Conservation (phyloP, 2,113 vertebrate genomes). For the Pygoscelis antarcticus region DNA sequence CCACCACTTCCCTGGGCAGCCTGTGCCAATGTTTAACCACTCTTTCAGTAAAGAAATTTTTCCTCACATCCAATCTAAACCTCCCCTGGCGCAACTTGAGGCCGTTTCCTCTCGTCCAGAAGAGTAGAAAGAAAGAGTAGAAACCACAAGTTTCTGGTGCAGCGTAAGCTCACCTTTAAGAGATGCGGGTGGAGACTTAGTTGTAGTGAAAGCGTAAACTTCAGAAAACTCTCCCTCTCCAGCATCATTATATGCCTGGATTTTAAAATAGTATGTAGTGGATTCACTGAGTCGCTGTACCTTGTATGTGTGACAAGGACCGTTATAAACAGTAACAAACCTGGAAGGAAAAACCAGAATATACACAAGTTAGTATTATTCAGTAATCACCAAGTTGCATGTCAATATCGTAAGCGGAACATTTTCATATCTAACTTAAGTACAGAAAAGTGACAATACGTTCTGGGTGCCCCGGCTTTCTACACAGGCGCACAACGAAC, state of each 20-base stretch:
- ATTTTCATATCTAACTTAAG: fast-evolving
- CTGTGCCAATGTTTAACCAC: too few species aligned
- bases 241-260: slow-evolving; percentile 79
- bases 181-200: slow-evolving; percentile 77
- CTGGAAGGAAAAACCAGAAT: slow-evolving; percentile 21
- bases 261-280: slow-evolving; percentile 80
- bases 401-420: fast-evolving
- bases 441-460: background rate
- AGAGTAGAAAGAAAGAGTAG: too few species aligned
- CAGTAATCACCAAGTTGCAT: fast-evolving
- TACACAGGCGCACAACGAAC: fast-evolving
- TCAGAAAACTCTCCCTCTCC: slow-evolving; percentile 78
- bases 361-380: background rate
- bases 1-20: too few species aligned
- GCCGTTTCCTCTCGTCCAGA: too few species aligned
- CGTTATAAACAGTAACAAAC: slow-evolving; percentile 79
- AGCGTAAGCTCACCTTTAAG: slow-evolving; percentile 76
- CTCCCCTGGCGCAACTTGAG: too few species aligned
- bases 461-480: fast-evolving
- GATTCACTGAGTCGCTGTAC: slow-evolving; percentile 80
- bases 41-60: too few species aligned
- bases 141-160: background rate
- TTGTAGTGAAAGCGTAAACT: slow-evolving; percentile 80
- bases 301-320: slow-evolving; percentile 81
- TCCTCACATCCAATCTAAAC: too few species aligned